These are phyloP conservation scores for Hucho hucho DNA, from an alignment of 2,113 vertebrate species.

Conservation along the genomic window DNA sequence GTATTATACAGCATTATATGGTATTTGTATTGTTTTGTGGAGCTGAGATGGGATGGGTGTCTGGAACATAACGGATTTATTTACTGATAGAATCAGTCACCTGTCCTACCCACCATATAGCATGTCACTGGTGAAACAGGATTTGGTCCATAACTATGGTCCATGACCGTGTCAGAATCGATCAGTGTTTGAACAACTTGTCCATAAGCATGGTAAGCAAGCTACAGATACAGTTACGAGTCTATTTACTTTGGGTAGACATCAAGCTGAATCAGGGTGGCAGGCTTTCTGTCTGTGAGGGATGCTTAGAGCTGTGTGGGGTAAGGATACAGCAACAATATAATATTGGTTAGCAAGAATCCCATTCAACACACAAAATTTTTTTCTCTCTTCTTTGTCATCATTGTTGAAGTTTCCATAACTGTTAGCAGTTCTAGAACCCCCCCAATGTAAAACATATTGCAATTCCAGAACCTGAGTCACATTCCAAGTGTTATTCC, in stretches of 20 bases:
- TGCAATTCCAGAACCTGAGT: neutral
- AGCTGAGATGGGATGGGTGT: conserved; percentile 39
- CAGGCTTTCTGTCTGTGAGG: neutral
- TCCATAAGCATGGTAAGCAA: conserved; percentile 38
- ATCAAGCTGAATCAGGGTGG: neutral
- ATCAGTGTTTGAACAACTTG: conserved; percentile 44
- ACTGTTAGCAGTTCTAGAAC: neutral
- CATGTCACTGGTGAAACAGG: conserved; percentile 33
- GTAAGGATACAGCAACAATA: neutral
- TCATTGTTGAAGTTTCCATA: neutral
- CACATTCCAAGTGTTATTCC: neutral
- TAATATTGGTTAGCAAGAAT: neutral
- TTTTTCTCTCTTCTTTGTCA: neutral
- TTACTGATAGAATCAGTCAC: conserved; percentile 62
- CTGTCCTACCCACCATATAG: conserved; percentile 39
- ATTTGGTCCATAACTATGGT: conserved; percentile 43
- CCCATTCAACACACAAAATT: neutral
- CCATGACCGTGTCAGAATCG: conserved; percentile 42
- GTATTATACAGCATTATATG: neutral
- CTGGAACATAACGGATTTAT: conserved; percentile 57
- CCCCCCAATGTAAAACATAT: neutral
- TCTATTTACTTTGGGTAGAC: conserved; percentile 6
- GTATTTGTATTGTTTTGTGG: conserved; percentile 42
- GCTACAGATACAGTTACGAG: conserved; percentile 28
- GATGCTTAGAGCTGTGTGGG: neutral